phyloP scores from a whole-genome alignment of 2,888 invertebrate species.

The Piscicola geometra region DNA sequence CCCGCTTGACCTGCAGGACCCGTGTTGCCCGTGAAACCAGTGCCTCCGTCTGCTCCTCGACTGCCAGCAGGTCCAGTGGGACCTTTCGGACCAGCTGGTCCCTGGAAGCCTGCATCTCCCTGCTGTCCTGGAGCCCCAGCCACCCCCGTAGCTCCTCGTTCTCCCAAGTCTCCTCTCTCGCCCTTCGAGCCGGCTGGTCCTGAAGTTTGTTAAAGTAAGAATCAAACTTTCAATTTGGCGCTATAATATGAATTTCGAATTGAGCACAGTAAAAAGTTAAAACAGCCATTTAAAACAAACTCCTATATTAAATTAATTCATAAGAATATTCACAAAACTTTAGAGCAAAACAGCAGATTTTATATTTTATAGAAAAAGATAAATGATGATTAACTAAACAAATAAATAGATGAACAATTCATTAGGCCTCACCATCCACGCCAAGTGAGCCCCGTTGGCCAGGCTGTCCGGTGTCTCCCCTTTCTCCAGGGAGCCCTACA shows the following conservation, averaged over 20 bases:
- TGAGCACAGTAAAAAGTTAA: no score
- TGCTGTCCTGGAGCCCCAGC: neutral
- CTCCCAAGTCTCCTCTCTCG: neutral
- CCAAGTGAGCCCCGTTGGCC: conserved; percentile 34
- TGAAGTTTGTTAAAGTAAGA: neutral
- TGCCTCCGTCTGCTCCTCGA: conserved; percentile 20
- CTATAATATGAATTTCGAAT: neutral
- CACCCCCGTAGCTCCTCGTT: neutral
- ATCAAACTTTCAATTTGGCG: neutral
- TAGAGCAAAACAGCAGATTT: no score
- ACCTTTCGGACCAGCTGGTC: conserved; percentile 1
- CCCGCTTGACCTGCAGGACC: conserved; percentile 31
- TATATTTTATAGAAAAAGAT: no score
- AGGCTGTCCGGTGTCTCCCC: conserved; percentile 15
- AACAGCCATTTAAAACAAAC: no score
- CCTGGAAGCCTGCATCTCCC: neutral
- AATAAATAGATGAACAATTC: neutral
- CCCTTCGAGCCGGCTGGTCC: neutral
- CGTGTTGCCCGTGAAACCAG: conserved; percentile 12
- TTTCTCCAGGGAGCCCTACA: neutral
- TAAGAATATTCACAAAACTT: no score
- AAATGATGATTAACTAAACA: no score
- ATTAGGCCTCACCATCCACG: neutral
- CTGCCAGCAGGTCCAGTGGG: neutral
- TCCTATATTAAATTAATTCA: no score